Conservation (phyloP, 2,888 invertebrate genomes). For the Leptodirus hochenwartii region DNA sequence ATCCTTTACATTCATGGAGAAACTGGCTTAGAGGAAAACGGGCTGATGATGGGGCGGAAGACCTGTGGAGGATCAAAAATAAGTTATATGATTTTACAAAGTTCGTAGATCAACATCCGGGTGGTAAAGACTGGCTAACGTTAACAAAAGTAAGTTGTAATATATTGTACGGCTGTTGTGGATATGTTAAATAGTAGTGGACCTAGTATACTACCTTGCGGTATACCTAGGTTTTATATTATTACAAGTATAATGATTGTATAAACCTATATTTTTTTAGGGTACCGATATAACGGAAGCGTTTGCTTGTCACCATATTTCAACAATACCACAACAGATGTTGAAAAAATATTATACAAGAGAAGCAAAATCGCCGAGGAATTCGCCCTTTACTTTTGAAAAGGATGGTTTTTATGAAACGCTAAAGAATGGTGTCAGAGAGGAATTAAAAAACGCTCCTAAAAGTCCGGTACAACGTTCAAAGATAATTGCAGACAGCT, state of each 20-base stretch:
- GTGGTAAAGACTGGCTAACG: slow-evolving; percentile 59
- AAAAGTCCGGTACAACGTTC: slow-evolving; percentile 21
- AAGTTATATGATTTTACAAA: slow-evolving; percentile 66
- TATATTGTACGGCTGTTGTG: not conserved
- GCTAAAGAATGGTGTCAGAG: slow-evolving; percentile 38
- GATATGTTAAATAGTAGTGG: too few species aligned
- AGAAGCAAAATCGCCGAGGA: slow-evolving; percentile 41
- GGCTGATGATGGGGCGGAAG: slow-evolving; percentile 46
- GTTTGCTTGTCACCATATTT: slow-evolving; percentile 56
- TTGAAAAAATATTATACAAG: slow-evolving; percentile 46
- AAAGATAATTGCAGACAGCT: slow-evolving; percentile 25
- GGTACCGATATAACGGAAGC: slow-evolving; percentile 69
- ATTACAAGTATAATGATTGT: not conserved
- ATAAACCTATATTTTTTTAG: slow-evolving; percentile 23
- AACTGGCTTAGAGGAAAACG: slow-evolving; percentile 36
- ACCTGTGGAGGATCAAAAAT: slow-evolving; percentile 61
- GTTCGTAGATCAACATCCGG: slow-evolving; percentile 70
- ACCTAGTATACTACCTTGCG: not conserved
- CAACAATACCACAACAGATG: slow-evolving; percentile 31
- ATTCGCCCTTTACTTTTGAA: slow-evolving; percentile 54
- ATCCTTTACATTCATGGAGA: slow-evolving; percentile 27
- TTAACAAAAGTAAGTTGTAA: slow-evolving; percentile 31
- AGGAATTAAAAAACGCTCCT: slow-evolving; percentile 34
- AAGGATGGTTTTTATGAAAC: slow-evolving; percentile 57
- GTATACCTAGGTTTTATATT: not conserved